A percentile compares a stretch with the other conserved stretches of the same genome.
phyloP scores from a whole-genome alignment of 2,797 vertebrate species.

The Varecia variegata region DNA sequence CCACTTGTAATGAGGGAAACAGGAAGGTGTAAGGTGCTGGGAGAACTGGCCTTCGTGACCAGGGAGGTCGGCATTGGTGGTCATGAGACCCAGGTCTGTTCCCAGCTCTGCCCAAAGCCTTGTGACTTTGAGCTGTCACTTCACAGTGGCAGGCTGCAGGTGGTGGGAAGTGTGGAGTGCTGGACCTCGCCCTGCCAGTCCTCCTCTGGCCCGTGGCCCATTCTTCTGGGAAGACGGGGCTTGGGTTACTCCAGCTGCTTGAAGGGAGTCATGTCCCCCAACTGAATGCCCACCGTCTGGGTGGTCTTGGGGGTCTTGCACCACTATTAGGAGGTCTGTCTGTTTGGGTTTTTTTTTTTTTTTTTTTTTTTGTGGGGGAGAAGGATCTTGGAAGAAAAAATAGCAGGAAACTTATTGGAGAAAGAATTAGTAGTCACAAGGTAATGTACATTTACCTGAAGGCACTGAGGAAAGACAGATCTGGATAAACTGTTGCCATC shows the following conservation, averaged over 20 bases:
- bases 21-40: neutral
- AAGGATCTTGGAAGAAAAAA: neutral
- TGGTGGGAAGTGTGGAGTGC: neutral
- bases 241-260: neutral
- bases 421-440: neutral
- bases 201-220: neutral
- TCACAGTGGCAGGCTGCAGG: neutral
- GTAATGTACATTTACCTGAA: neutral
- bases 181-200: neutral
- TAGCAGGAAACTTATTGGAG: neutral
- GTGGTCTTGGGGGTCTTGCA: neutral
- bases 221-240: neutral
- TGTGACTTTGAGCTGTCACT: neutral
- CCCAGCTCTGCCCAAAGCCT: neutral
- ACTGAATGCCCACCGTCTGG: neutral
- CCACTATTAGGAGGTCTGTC: neutral
- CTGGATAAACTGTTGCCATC: neutral
- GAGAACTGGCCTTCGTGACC: neutral
- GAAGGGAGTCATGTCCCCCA: neutral
- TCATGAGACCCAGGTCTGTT: neutral
- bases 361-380: neutral
- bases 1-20: neutral
- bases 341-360: neutral
- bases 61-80: neutral
- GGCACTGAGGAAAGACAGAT: neutral